Percentiles rank a stretch among this genome's conserved stretches.
Evolutionary conservation across 1,140 invertebrate genomes (phyloP).

Genomic region (Sipha flava): DNA sequence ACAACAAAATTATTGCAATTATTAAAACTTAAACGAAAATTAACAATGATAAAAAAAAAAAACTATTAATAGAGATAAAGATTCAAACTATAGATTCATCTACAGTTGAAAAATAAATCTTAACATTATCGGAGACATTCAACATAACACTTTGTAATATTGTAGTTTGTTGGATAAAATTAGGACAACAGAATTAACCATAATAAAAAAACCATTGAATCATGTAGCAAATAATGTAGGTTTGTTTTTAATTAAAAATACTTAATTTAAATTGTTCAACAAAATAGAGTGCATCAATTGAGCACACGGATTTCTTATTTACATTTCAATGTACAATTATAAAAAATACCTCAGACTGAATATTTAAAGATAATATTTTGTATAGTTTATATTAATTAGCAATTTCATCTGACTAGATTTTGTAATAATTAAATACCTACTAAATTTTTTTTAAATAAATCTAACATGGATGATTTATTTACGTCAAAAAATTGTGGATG

Average conservation of each 20-base stretch:
- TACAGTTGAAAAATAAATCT: neutral
- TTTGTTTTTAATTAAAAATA: neutral
- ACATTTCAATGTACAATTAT: slow-evolving; percentile 16
- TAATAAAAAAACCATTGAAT: neutral
- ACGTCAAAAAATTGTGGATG: neutral
- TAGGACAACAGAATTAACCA: neutral
- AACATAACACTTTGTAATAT: neutral
- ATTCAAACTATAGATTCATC: neutral
- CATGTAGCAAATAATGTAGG: neutral
- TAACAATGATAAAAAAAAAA: slow-evolving; percentile 12
- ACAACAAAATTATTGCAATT: neutral
- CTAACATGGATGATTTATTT: neutral
- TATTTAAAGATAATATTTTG: neutral
- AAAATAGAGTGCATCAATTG: neutral
- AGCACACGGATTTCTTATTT: neutral
- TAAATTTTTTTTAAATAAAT: too few relatives aligned
- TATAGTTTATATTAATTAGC: neutral
- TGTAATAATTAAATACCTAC: neutral
- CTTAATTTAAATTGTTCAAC: slow-evolving; percentile 10
- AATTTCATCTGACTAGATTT: slow-evolving; percentile 2
- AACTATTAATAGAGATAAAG: neutral
- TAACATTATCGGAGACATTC: neutral
- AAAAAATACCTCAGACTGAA: neutral
- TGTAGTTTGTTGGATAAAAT: neutral
- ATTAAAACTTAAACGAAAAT: slow-evolving; percentile 20